Evolutionary conservation across 2,888 invertebrate species (phyloP).

Genomic region (Leuctra nigra): DNA sequence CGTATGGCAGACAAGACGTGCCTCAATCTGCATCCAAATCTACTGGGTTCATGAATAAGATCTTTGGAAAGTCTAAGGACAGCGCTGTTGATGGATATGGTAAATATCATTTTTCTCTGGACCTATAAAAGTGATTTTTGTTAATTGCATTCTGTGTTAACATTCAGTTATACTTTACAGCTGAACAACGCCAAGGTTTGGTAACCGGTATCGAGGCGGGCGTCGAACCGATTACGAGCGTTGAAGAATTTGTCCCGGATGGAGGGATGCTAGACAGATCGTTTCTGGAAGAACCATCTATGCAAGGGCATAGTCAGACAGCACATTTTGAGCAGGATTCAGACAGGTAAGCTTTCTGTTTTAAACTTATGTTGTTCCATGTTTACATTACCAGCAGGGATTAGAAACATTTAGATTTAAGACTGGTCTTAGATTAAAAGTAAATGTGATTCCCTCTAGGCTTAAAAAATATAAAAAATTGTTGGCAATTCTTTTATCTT

Average conservation of each 20-base stretch:
- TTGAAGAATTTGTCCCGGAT: constrained; percentile 69
- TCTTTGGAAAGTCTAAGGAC: constrained; percentile 30
- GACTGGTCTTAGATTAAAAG: too few species aligned
- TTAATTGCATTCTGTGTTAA: too few species aligned
- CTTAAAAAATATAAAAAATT: too few species aligned
- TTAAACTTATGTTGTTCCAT: background rate
- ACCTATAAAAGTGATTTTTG: too few species aligned
- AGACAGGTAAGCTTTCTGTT: constrained; percentile 43
- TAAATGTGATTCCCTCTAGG: too few species aligned
- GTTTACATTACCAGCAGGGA: too few species aligned
- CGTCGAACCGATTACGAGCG: constrained; percentile 38
- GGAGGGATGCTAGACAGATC: constrained; percentile 66
- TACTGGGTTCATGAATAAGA: constrained; percentile 29
- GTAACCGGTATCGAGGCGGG: background rate
- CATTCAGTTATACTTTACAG: background rate
- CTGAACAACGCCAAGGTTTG: background rate
- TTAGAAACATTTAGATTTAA: background rate
- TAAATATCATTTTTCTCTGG: too few species aligned
- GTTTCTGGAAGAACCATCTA: constrained; percentile 61
- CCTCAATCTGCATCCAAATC: constrained; percentile 4
- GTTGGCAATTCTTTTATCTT: too few species aligned
- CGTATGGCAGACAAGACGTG: background rate
- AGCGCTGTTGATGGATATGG: background rate
- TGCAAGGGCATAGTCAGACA: constrained; percentile 28
- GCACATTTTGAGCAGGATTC: constrained; percentile 43